These are phyloP conservation scores for Carassius carassius DNA, from an alignment of 2,113 vertebrate genomes.

Conservation along the genomic window DNA sequence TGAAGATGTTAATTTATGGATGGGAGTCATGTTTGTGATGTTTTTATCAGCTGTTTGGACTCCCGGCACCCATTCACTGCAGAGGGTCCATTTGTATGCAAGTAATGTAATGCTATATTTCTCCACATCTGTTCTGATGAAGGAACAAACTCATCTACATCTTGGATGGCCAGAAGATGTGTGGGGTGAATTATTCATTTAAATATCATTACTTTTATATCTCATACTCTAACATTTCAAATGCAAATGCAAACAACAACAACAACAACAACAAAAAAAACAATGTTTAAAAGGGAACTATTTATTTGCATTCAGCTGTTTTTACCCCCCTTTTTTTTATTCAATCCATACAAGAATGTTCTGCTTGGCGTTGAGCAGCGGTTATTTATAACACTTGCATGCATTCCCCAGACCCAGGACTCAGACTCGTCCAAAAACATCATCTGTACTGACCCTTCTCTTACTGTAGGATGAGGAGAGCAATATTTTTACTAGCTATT, in stretches of 20 bases:
- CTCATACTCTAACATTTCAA: not conserved
- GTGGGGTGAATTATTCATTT: not conserved
- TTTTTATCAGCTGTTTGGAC: too few relatives aligned
- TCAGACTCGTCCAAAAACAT: not conserved
- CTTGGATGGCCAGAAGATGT: not conserved
- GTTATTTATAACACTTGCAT: conserved; percentile 33
- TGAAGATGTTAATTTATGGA: too few relatives aligned
- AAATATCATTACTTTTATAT: not conserved
- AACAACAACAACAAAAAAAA: too few relatives aligned
- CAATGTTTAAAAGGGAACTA: not conserved
- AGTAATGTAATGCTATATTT: too few relatives aligned
- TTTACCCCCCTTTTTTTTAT: conserved; percentile 20
- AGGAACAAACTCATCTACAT: not conserved
- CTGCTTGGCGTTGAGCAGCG: conserved; percentile 47
- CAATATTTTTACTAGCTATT: conserved; percentile 12
- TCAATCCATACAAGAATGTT: conserved; percentile 5
- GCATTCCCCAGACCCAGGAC: conserved; percentile 35
- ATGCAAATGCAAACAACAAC: not conserved
- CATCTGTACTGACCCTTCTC: conserved; percentile 17
- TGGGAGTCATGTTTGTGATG: too few relatives aligned
- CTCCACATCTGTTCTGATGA: too few relatives aligned
- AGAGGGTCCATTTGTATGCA: too few relatives aligned
- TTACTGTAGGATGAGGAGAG: not conserved
- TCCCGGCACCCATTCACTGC: too few relatives aligned
- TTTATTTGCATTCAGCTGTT: not conserved